Conservation (phyloP, 2,797 vertebrate species). For the Pseudochirops corinnae region DNA sequence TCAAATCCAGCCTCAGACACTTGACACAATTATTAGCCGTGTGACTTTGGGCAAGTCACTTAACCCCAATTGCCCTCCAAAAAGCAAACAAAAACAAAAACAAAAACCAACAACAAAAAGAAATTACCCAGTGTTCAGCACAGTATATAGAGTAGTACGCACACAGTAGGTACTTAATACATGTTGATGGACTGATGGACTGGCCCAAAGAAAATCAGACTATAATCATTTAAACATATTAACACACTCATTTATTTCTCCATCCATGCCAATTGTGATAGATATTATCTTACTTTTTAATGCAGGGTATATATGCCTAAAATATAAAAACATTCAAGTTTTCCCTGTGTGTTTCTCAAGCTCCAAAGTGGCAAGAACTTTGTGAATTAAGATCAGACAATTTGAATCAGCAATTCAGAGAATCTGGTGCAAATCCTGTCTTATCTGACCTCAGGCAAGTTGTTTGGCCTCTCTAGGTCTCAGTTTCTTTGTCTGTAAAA, state of each 20-base stretch:
- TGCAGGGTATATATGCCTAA: background rate
- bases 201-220: background rate
- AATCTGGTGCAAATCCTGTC: background rate
- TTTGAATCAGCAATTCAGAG: background rate
- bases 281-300: background rate
- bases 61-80: too few relatives aligned
- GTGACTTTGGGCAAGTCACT: too few relatives aligned
- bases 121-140: background rate
- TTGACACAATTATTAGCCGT: too few relatives aligned
- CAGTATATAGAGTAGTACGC: background rate
- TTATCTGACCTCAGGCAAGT: background rate
- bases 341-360: background rate
- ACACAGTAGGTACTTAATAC: background rate
- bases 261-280: background rate
- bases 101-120: too few relatives aligned
- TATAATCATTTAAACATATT: background rate
- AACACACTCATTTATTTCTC: background rate
- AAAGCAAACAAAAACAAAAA: too few relatives aligned
- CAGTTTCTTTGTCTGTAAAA: background rate
- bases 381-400: background rate
- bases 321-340: background rate
- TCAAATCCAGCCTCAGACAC: too few relatives aligned
- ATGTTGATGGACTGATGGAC: background rate
- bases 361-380: background rate
- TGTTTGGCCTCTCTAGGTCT: background rate